phyloP scores from a whole-genome alignment of 1,140 invertebrate species.

The Stegodyphus dumicola region DNA sequence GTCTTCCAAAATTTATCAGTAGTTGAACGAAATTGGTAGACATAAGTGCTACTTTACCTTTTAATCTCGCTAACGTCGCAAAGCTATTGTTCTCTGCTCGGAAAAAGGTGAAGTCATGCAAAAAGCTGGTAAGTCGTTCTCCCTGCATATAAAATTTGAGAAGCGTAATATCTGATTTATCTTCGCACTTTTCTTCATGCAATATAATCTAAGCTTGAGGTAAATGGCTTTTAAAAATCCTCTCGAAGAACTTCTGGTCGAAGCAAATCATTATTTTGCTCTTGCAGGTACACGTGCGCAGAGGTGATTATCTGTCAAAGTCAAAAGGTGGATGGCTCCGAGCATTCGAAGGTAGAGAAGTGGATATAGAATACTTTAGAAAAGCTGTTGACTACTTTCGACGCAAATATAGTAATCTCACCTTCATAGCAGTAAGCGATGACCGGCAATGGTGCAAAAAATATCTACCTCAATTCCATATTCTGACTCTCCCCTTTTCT shows the following conservation, averaged over 20 bases:
- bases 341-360: slow-evolving; percentile 70
- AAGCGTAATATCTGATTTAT: no score
- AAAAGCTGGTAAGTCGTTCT: no score
- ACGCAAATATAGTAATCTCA: slow-evolving; percentile 68
- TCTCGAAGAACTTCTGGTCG: neutral
- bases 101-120: no score
- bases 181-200: no score
- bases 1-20: no score
- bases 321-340: slow-evolving; percentile 67
- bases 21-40: no score
- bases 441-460: slow-evolving; percentile 74
- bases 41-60: no score
- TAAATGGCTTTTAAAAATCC: no score
- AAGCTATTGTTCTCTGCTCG: no score
- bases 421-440: slow-evolving; percentile 76
- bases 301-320: slow-evolving; percentile 75
- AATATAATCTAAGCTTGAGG: no score
- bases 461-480: slow-evolving; percentile 65
- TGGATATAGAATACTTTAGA: slow-evolving; percentile 72
- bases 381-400: slow-evolving; percentile 73
- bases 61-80: no score
- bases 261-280: slow-evolving; percentile 29
- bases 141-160: no score
- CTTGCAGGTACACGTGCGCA: slow-evolving; percentile 74
- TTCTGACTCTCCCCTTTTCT: slow-evolving; percentile 3